Evolutionary conservation across 2,797 vertebrate genomes (phyloP).

Genomic region (Novumbra hubbsi): DNA sequence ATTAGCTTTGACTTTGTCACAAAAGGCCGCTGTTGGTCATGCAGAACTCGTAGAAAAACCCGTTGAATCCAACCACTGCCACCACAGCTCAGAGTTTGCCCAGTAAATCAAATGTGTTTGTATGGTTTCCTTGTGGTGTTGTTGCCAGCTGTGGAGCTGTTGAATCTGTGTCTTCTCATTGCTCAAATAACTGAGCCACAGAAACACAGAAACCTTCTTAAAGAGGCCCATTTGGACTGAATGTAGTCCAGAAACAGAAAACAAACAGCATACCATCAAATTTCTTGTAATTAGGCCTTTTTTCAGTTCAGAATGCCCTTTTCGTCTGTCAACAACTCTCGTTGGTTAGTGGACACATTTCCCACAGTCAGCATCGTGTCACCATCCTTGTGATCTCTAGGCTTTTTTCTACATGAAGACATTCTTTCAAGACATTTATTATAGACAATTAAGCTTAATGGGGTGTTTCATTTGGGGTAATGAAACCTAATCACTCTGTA

Average conservation of each 20-base stretch:
- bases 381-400: background rate
- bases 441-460: slow-evolving; percentile 7
- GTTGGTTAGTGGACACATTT: background rate
- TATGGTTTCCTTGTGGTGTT: slow-evolving; percentile 31
- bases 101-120: slow-evolving; percentile 40
- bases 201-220: slow-evolving; percentile 32
- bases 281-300: slow-evolving; percentile 60
- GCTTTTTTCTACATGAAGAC: background rate
- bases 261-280: slow-evolving; percentile 59
- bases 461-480: slow-evolving; percentile 1
- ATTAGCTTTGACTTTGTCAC: slow-evolving; percentile 35
- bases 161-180: slow-evolving; percentile 46
- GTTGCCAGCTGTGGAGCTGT: slow-evolving; percentile 30
- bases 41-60: slow-evolving; percentile 28
- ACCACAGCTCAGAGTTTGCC: slow-evolving; percentile 33
- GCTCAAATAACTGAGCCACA: slow-evolving; percentile 23
- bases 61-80: background rate
- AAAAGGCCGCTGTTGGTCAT: slow-evolving; percentile 29
- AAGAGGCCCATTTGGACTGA: slow-evolving; percentile 62
- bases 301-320: background rate
- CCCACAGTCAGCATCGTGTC: slow-evolving; percentile 6
- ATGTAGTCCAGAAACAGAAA: slow-evolving; percentile 47
- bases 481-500: slow-evolving; percentile 8
- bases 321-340: background rate
- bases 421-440: slow-evolving; percentile 12